Base-by-base conservation (phyloP, 2,888 invertebrate species). In the Pyrocoelia pectoralis region DNA sequence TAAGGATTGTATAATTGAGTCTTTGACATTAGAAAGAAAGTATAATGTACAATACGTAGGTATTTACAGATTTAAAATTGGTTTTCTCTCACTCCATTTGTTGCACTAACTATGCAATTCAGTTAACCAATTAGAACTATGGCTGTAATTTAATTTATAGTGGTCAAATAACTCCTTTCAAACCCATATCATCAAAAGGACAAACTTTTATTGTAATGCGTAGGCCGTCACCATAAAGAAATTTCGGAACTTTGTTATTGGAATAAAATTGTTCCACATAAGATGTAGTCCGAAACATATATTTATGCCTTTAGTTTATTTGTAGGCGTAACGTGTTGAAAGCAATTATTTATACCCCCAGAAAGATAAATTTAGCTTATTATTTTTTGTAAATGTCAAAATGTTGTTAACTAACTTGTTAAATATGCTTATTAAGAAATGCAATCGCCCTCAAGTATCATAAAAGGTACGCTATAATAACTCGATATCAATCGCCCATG, bases 261-360 rank as follows among this genome's bases (percentile, higher is more conserved):
- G 33, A n/a, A 33, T n/a, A 18, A 46, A 46, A 46, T 46, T 18
- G 46, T 17, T 46, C 1, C 10, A 17, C 46, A 18, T 46, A 46
- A 46, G 17, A 2, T 17, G 14, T 10, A 18, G 17, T 17, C 17
- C 17, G 17, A 5, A n/a, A 17, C 46, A 17, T 17, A n/a, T n/a
- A 46, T 46, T 46, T 46, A 46, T 46, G 15, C 15, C 5, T 46
- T 46, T 17, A 15, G 46, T 17, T 46, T 46, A 46, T 46, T 46
- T 46, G 46, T 46, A 46, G 46, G 46, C 46, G 46, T 15, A 17
- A 46, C 46, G 17, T 46, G 46, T 46, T 46, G 46, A 46, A 46
- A 46, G 46, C 18, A 46, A 46, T 46, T 46, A 46, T 46, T 46
- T 10, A 46, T 17, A 46, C 46, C 18, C n/a, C 9, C 10, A 10